phyloP scores from a whole-genome alignment of 2,797 vertebrate genomes.

The Myoxocephalus aenaeus region DNA sequence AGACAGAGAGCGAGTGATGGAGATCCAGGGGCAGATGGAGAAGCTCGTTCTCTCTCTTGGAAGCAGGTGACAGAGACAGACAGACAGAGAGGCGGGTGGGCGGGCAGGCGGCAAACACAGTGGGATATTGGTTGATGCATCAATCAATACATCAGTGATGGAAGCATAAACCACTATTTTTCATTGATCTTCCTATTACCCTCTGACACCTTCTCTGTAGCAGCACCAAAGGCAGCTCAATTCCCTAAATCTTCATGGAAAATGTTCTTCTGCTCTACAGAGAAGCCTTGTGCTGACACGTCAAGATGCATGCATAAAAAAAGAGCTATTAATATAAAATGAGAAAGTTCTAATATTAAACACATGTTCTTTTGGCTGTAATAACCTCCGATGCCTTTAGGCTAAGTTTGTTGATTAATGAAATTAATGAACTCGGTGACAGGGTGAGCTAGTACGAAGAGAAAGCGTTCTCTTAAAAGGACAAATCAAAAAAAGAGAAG shows the following conservation, averaged over 20 bases:
- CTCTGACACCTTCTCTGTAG: slow-evolving; percentile 22
- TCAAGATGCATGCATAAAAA: slow-evolving; percentile 15
- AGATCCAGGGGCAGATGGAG: slow-evolving; percentile 59
- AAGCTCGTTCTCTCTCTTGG: slow-evolving; percentile 14
- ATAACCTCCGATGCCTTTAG: slow-evolving; percentile 22
- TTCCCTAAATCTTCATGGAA: neutral
- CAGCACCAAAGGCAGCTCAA: slow-evolving; percentile 19
- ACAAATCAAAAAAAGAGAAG: neutral
- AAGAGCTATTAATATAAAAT: slow-evolving; percentile 40
- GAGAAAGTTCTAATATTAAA: slow-evolving; percentile 41
- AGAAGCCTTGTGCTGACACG: neutral
- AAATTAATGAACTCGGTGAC: slow-evolving; percentile 46
- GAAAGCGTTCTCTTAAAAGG: slow-evolving; percentile 11
- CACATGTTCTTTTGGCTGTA: slow-evolving; percentile 36
- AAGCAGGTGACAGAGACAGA: slow-evolving; percentile 40
- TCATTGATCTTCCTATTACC: slow-evolving; percentile 43
- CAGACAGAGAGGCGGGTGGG: neutral
- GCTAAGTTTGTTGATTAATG: slow-evolving; percentile 52
- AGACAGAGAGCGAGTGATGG: slow-evolving; percentile 39
- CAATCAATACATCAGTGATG: slow-evolving; percentile 53
- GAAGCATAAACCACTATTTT: slow-evolving; percentile 33
- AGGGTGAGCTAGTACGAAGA: slow-evolving; percentile 7
- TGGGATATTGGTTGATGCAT: slow-evolving; percentile 32
- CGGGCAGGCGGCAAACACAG: slow-evolving; percentile 34
- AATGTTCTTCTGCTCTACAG: neutral